phyloP scores from a whole-genome alignment of 2,888 invertebrate genomes.

The Ischnus inquisitorius region DNA sequence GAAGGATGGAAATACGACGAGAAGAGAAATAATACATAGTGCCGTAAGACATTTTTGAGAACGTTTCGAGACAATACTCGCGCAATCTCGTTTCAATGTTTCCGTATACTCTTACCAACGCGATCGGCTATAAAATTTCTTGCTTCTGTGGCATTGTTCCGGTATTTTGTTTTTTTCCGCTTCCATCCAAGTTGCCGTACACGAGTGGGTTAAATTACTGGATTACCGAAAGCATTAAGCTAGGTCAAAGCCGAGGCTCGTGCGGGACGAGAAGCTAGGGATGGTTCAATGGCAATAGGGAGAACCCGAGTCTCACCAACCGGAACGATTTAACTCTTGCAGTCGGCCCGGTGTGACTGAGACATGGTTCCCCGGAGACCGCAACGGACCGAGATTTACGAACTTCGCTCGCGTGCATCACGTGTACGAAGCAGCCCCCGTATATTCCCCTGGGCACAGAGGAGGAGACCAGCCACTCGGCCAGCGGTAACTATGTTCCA shows the following conservation, averaged over 20 bases:
- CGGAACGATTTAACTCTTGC: slow-evolving; percentile 81
- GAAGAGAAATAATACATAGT: background rate
- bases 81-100: too few relatives aligned
- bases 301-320: slow-evolving; percentile 65
- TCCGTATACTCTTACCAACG: too few relatives aligned
- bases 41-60: background rate
- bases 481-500: slow-evolving; percentile 47
- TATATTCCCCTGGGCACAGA: slow-evolving; percentile 33
- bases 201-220: slow-evolving; percentile 76
- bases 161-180: slow-evolving; percentile 9
- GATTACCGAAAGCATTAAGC: slow-evolving; percentile 82
- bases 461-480: slow-evolving; percentile 43
- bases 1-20: background rate
- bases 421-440: slow-evolving; percentile 54
- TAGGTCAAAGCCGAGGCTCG: slow-evolving; percentile 70
- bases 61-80: too few relatives aligned
- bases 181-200: slow-evolving; percentile 29
- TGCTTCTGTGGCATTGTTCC: slow-evolving; percentile 1
- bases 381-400: slow-evolving; percentile 81
- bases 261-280: slow-evolving; percentile 50
- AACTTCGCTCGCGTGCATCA: slow-evolving; percentile 73
- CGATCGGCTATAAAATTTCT: too few relatives aligned
- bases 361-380: slow-evolving; percentile 83
- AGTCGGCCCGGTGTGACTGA: slow-evolving; percentile 83
- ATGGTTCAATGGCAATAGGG: slow-evolving; percentile 53